Conservation (phyloP, 1,140 invertebrate species). For the Drosophila insularis region DNA sequence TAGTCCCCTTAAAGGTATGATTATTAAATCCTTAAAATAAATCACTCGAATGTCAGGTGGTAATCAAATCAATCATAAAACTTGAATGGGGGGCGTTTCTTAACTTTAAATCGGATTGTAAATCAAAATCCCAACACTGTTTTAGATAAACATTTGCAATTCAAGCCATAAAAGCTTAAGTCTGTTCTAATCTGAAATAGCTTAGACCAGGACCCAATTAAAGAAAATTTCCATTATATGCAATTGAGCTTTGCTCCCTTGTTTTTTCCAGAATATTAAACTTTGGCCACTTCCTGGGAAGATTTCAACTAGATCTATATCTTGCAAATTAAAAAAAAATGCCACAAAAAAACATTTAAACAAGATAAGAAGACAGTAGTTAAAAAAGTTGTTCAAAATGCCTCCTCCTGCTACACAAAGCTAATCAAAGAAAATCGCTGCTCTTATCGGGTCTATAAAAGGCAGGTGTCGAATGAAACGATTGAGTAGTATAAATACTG, state of each 20-base stretch:
- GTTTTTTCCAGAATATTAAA: neutral
- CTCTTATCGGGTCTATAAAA: conserved; percentile 78
- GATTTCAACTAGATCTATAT: neutral
- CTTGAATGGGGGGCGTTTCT: neutral
- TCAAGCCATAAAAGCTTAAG: neutral
- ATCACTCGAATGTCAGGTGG: conserved; percentile 13
- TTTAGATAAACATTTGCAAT: neutral
- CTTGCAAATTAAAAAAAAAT: conserved; percentile 43
- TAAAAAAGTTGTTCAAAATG: conserved; percentile 21
- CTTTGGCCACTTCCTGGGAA: neutral
- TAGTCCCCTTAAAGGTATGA: neutral
- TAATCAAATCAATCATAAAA: conserved; percentile 31
- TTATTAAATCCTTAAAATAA: conserved; percentile 35
- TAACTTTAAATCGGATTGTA: conserved; percentile 37
- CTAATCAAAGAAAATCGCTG: conserved; percentile 29
- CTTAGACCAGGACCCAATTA: neutral
- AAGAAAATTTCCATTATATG: neutral
- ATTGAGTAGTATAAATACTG: conserved; percentile 75
- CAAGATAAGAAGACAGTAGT: conserved; percentile 51
- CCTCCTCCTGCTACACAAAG: neutral
- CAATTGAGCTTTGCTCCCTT: neutral
- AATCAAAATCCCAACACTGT: conserved; percentile 32
- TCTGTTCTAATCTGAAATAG: neutral
- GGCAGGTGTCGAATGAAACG: conserved; percentile 16
- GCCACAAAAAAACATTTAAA: neutral